Evolutionary conservation across 2,888 invertebrate species (phyloP), one percentile per base, ranked within the genome.

Genomic region (Leucophora obtusa): DNA sequence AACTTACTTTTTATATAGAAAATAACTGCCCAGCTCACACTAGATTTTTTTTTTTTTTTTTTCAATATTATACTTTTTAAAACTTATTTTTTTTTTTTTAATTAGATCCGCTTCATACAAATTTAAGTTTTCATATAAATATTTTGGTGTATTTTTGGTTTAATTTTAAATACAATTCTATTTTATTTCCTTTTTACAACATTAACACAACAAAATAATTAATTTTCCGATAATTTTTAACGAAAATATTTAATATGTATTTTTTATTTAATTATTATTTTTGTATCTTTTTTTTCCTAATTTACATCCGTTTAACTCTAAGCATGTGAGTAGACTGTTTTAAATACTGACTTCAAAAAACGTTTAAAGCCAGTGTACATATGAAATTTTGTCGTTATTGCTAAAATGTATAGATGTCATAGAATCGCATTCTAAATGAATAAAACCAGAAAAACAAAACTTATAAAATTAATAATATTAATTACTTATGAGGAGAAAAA

Each of bases 321-420:
- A 56, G 69, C 53, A 28, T 69, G 69, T 53, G 53, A 53, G 62
- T 47, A 79, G 63, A 79, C 79, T 79, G 63, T 58, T 72, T 78
- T 17, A 8, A 70, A 58, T 35, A 33, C 21, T 43, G 65, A 33
- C 68, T 74, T 51, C 9, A 51, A 66, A 66, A 58, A 51, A 50
- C 50, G 38, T 54, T 56, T 66, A 60, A 18, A 66, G 43, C 14
- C 14, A 21, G 21, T 21, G 2, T 21, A 21, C 21, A 21, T 21
- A 21, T 21, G 21, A 21, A n/a, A n/a, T n/a, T n/a, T n/a, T n/a
- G n/a, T n/a, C n/a, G n/a, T n/a, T n/a, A n/a, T 21, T 21, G 21
- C 2, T 21, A 21, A 28, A 28, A 28, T 28, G 28, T 28, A 6
- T 28, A 28, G 28, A 28, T 28, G 28, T 28, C 28, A 28, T 28